A percentile compares a stretch with the other conserved stretches of the same genome.
Evolutionary conservation across 64 coral and sea anemone species (phyloP).

Genomic region (Montipora efflorescens): DNA sequence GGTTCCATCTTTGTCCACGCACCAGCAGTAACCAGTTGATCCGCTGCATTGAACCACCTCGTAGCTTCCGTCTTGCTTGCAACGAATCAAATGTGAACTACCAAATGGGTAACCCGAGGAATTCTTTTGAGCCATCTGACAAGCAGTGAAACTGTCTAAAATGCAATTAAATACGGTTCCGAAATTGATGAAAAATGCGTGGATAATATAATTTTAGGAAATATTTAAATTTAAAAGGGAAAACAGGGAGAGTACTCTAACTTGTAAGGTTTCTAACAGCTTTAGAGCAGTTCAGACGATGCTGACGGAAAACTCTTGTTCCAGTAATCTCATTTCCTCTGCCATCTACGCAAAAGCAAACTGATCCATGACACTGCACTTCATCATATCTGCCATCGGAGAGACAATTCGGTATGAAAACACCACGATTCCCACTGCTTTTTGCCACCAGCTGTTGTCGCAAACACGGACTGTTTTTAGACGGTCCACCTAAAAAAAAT

Average conservation of each 20-base stretch:
- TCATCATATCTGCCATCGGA: conserved; percentile 54
- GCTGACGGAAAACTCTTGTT: conserved; percentile 43
- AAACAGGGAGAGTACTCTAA: neutral
- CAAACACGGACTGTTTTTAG: conserved; percentile 31
- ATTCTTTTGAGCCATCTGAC: conserved; percentile 22
- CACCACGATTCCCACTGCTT: conserved; percentile 37
- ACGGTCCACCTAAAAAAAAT: neutral
- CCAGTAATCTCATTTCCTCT: conserved; percentile 58
- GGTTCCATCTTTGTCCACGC: conserved; percentile 68
- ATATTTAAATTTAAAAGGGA: too few relatives aligned
- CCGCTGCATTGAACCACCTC: conserved; percentile 77
- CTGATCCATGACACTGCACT: conserved; percentile 71
- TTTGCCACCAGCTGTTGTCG: conserved; percentile 48
- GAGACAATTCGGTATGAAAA: conserved; percentile 69
- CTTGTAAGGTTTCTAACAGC: neutral
- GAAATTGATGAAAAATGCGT: neutral
- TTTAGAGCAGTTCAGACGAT: conserved; percentile 35
- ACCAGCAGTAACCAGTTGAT: conserved; percentile 80
- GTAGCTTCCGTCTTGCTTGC: conserved; percentile 79
- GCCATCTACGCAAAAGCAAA: conserved; percentile 82
- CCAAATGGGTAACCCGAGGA: neutral
- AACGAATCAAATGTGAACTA: conserved; percentile 44
- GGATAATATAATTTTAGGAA: neutral
- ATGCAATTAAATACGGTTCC: neutral
- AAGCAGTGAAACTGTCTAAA: conserved; percentile 1